These are phyloP conservation scores for Miopithecus talapoin DNA, from an alignment of 2,797 vertebrate species.

Conservation along the genomic window DNA sequence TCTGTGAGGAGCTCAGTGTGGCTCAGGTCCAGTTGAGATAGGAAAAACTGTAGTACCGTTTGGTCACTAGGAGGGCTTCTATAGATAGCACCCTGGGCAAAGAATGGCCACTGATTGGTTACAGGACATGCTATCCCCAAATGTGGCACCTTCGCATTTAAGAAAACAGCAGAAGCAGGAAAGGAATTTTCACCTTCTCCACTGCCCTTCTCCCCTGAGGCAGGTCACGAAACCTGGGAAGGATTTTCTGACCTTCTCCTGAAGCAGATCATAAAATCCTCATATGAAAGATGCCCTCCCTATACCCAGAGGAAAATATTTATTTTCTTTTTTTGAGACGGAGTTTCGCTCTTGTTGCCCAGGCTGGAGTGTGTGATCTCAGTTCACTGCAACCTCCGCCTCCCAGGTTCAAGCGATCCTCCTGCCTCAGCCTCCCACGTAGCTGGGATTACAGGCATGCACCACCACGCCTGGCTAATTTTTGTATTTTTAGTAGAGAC, in stretches of 20 bases:
- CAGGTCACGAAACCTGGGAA: not conserved
- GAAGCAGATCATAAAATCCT: not conserved
- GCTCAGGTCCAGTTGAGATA: not conserved
- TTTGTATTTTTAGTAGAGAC: too few relatives aligned
- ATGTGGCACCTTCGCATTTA: not conserved
- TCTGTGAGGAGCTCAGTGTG: not conserved
- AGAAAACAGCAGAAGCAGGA: not conserved
- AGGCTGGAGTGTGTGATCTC: too few relatives aligned
- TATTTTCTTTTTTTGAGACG: not conserved
- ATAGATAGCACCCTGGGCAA: not conserved
- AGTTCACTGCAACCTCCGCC: too few relatives aligned
- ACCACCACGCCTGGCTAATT: too few relatives aligned
- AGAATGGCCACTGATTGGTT: not conserved
- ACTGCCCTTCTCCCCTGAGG: not conserved
- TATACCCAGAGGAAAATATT: not conserved
- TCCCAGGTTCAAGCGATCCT: too few relatives aligned
- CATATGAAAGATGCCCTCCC: not conserved
- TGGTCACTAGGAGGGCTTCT: not conserved
- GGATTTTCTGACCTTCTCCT: not conserved
- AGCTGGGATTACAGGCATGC: too few relatives aligned
- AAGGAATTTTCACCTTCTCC: not conserved
- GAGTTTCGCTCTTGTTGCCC: too few relatives aligned
- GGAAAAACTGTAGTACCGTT: not conserved
- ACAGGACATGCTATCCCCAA: not conserved
- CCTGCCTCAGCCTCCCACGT: too few relatives aligned